These are phyloP conservation scores for Trachelus iudaicus DNA, from an alignment of 2,888 invertebrate species.

Conservation along the genomic window DNA sequence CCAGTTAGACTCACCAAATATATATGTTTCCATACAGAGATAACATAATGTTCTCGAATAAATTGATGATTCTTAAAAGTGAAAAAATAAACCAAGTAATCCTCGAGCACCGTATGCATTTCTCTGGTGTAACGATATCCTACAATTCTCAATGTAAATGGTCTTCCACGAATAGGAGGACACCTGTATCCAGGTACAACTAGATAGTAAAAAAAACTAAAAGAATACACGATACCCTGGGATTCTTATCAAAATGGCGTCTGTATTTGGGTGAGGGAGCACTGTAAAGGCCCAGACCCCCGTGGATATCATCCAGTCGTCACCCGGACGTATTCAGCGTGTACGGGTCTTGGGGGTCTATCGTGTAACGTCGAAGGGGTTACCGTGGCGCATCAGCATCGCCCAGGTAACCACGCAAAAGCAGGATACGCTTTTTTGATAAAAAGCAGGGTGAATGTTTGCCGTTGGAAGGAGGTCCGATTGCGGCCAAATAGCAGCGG, in stretches of 20 bases:
- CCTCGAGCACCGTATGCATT: background rate
- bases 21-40: background rate
- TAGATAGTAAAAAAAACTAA: background rate
- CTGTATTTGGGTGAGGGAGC: background rate
- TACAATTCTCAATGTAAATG: background rate
- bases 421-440: background rate
- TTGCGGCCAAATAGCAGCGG: conserved; percentile 56
- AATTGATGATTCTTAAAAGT: background rate
- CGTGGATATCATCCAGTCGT: background rate
- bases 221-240: background rate
- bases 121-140: background rate
- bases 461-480: conserved; percentile 43
- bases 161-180: background rate
- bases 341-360: background rate
- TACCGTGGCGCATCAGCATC: background rate
- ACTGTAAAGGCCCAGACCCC: background rate
- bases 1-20: background rate
- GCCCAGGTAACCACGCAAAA: background rate
- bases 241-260: background rate
- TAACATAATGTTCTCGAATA: background rate
- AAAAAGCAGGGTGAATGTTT: conserved; percentile 11
- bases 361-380: background rate
- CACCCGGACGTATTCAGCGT: background rate
- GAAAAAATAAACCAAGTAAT: background rate
- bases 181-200: background rate